These are phyloP conservation scores for Zelleria hepariella DNA, from an alignment of 2,888 invertebrate species.

Conservation along the genomic window DNA sequence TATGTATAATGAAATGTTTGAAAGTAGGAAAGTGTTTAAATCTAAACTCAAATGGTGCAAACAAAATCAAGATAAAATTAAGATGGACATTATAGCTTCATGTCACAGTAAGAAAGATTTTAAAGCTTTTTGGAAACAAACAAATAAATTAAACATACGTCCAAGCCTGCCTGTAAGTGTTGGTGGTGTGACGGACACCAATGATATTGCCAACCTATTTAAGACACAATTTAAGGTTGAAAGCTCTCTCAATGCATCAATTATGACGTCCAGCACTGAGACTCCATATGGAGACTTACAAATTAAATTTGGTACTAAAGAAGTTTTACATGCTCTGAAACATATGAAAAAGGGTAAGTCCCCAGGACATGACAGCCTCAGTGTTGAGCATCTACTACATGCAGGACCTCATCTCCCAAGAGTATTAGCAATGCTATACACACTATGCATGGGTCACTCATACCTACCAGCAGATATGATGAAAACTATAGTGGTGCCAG, in stretches of 20 bases:
- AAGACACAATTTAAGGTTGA: no score
- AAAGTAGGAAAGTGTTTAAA: constrained; percentile 6
- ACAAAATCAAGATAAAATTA: no score
- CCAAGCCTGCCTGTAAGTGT: no score
- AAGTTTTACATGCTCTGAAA: not conserved
- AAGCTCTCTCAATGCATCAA: no score
- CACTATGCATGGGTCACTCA: not conserved
- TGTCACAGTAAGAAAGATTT: no score
- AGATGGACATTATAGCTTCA: no score
- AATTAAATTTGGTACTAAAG: not conserved
- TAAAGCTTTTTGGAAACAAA: no score
- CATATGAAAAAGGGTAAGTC: not conserved
- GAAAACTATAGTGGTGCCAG: not conserved
- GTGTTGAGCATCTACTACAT: not conserved
- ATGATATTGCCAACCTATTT: no score
- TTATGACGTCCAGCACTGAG: not conserved
- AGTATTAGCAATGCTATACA: not conserved
- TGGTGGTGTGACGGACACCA: no score
- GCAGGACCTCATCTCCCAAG: not conserved
- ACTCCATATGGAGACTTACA: not conserved
- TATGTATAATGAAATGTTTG: constrained; percentile 7
- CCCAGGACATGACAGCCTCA: no score
- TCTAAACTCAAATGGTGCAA: constrained; percentile 5
- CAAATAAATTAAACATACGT: no score
- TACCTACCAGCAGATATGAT: not conserved